These are phyloP conservation scores for Phortica okadai DNA, from an alignment of 2,888 invertebrate genomes.

Conservation along the genomic window DNA sequence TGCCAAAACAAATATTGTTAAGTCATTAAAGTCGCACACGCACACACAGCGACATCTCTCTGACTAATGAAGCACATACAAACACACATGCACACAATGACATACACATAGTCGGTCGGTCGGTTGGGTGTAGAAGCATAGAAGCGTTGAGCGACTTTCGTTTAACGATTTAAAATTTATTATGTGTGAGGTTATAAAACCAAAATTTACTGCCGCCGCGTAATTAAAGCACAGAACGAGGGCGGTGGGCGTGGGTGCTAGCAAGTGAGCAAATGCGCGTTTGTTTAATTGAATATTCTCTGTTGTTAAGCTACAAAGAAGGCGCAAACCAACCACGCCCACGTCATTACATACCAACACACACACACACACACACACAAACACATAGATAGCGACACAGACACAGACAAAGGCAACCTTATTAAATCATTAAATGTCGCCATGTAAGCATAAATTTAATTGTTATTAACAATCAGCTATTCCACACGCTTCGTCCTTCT, in stretches of 20 bases:
- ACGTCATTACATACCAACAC: neutral
- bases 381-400: constrained; percentile 33
- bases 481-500: constrained; percentile 48
- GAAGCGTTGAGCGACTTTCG: neutral
- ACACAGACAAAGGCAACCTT: constrained; percentile 36
- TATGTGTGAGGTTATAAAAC: constrained; percentile 66
- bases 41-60: neutral
- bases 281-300: constrained; percentile 34
- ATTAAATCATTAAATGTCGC: constrained; percentile 69
- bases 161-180: constrained; percentile 65
- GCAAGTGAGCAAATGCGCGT: constrained; percentile 37
- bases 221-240: constrained; percentile 64
- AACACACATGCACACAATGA: constrained; percentile 33
- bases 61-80: constrained; percentile 39
- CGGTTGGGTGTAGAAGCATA: no score
- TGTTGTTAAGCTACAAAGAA: constrained; percentile 42
- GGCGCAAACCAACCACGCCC: constrained; percentile 38
- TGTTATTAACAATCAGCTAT: constrained; percentile 68
- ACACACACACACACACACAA: neutral
- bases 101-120: neutral
- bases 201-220: constrained; percentile 72
- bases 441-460: constrained; percentile 70
- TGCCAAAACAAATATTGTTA: constrained; percentile 63
- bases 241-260: constrained; percentile 12
- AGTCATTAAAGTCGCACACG: constrained; percentile 49